These are phyloP conservation scores for Drosophila aff. DNA, from an alignment of 1,140 invertebrate genomes.

Conservation along the genomic window DNA sequence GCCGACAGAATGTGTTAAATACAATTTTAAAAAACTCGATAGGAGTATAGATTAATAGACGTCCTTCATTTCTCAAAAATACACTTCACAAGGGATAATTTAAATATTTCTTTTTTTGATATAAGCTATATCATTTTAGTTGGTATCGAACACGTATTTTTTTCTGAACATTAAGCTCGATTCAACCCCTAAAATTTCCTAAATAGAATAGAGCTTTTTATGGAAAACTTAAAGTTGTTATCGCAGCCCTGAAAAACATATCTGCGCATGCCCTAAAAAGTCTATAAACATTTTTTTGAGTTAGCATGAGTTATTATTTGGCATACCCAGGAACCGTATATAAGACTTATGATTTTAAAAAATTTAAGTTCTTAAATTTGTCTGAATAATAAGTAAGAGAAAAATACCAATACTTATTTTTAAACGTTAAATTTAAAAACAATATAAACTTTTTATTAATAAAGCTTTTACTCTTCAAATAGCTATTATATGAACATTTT, in stretches of 20 bases:
- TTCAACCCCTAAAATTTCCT: constrained; percentile 6
- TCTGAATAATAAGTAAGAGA: too few species aligned
- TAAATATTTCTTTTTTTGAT: background rate
- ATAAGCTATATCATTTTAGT: constrained; percentile 4
- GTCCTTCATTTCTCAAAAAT: background rate
- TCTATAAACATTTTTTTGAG: background rate
- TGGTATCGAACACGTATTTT: constrained; percentile 17
- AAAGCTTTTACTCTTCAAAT: too few species aligned
- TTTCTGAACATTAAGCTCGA: constrained; percentile 3
- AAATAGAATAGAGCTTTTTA: background rate
- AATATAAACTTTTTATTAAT: too few species aligned
- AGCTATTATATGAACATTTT: too few species aligned
- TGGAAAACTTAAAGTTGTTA: background rate
- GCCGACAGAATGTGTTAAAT: background rate
- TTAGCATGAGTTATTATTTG: too few species aligned
- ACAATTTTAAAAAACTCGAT: background rate
- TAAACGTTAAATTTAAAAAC: too few species aligned
- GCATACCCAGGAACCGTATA: too few species aligned
- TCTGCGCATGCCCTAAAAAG: constrained; percentile 1
- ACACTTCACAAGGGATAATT: background rate
- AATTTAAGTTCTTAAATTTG: too few species aligned
- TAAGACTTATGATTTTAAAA: too few species aligned
- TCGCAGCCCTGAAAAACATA: background rate
- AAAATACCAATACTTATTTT: too few species aligned
- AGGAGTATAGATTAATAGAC: background rate